A percentile compares a stretch with the other conserved stretches of the same genome.
phyloP scores from a whole-genome alignment of 2,888 invertebrate species.

The Aphodius sticticus region DNA sequence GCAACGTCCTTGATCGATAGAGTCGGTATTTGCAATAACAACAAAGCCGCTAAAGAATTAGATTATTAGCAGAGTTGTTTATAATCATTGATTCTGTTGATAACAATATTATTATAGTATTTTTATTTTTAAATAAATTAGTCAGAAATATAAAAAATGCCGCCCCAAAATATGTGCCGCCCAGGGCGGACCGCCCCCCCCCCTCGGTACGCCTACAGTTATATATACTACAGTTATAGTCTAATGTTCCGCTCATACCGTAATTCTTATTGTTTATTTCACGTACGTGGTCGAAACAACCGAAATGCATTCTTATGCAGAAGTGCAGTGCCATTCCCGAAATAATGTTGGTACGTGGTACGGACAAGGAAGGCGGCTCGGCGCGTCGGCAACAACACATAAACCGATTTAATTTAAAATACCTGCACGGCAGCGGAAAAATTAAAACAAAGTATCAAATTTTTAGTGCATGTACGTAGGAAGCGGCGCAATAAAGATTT shows the following conservation, averaged over 20 bases:
- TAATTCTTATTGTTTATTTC: neutral
- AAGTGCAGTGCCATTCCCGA: neutral
- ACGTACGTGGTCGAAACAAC: neutral
- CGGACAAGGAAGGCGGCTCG: neutral
- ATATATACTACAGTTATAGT: too few relatives aligned
- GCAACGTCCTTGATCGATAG: too few relatives aligned
- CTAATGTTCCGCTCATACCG: neutral
- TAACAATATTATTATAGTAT: too few relatives aligned
- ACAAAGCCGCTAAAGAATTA: too few relatives aligned
- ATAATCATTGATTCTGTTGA: too few relatives aligned
- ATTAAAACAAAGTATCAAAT: constrained; percentile 26
- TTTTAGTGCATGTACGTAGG: constrained; percentile 13
- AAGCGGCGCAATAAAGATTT: constrained; percentile 15
- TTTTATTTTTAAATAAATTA: too few relatives aligned
- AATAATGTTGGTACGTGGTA: neutral
- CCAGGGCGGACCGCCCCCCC: too few relatives aligned
- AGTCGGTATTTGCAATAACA: too few relatives aligned
- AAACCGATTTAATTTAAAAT: constrained; percentile 18
- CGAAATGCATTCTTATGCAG: neutral
- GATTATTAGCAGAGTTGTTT: too few relatives aligned
- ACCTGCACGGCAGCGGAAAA: constrained; percentile 23
- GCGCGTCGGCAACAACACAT: neutral
- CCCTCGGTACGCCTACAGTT: too few relatives aligned
- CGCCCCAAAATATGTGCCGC: too few relatives aligned
- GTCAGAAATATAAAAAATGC: too few relatives aligned